These are phyloP conservation scores for Microctonus aethiopoides DNA, from an alignment of 2,888 invertebrate genomes.

Conservation along the genomic window DNA sequence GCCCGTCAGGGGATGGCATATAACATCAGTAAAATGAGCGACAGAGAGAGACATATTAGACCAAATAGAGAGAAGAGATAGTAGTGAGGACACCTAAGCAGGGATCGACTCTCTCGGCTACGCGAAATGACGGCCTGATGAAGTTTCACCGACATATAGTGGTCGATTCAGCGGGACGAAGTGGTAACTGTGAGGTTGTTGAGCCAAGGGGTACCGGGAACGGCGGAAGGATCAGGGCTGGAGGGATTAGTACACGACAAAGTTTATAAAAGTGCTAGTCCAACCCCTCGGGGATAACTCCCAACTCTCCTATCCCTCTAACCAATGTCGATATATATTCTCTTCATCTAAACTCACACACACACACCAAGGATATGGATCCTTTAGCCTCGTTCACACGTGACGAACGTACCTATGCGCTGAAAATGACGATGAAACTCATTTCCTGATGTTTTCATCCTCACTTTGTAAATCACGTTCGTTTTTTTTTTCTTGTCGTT, in stretches of 20 bases:
- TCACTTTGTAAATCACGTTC: not conserved
- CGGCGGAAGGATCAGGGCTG: constrained; percentile 53
- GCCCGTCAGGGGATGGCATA: constrained; percentile 29
- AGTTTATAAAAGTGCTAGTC: constrained; percentile 64
- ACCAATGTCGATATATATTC: constrained; percentile 38
- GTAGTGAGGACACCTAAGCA: constrained; percentile 43
- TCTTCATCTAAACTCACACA: constrained; percentile 39
- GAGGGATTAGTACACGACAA: constrained; percentile 63
- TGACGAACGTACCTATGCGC: constrained; percentile 52
- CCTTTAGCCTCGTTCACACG: constrained; percentile 48
- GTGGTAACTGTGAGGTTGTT: constrained; percentile 2
- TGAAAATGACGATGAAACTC: constrained; percentile 20
- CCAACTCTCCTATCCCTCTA: constrained; percentile 46
- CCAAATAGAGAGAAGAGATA: constrained; percentile 45
- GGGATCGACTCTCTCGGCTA: constrained; percentile 54
- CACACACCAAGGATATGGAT: constrained; percentile 41
- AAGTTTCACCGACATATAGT: constrained; percentile 61
- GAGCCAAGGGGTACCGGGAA: constrained; percentile 38
- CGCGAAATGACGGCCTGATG: constrained; percentile 65
- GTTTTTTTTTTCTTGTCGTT: not conserved
- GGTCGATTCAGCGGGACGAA: constrained; percentile 43
- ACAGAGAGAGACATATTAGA: constrained; percentile 35
- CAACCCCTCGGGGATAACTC: constrained; percentile 43
- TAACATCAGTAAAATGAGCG: constrained; percentile 11
- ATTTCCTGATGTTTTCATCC: not conserved